Base-by-base conservation (phyloP, 2,888 invertebrate species). In the Chironomus riparius region DNA sequence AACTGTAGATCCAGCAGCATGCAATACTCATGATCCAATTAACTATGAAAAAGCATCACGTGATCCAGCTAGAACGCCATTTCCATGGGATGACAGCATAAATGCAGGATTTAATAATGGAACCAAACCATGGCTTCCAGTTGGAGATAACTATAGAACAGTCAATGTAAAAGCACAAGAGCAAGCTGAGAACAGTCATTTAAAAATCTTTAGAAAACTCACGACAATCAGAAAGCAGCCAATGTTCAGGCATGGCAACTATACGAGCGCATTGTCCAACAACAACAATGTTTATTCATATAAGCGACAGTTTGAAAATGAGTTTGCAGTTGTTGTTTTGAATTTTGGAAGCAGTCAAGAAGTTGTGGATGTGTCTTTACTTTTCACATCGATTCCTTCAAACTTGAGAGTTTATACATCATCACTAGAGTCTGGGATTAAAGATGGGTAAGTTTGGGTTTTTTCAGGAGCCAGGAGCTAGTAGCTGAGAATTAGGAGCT, bases 141-240 rank as follows among this genome's bases (percentile, higher is more conserved):
- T 92, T 1, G 86, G 90, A 22, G 81, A 81, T 0, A 88, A 89
- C 68, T 91, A 88, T 79, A 83, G 83, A 77, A 81, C 80, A 0
- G 82, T 88, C 1, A 92, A 92, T 80, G 87, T 91, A 0, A 83
- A 85, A 77, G 82, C 81, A 4, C 87, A 92, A 81, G 82, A 81
- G n/a, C 79, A 79, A 0, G 81, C 80, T 0, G 83, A 85, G 0
- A 83, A 85, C 13, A 90, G 90, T 18, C 89, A 91, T 80, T 85
- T 89, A 76, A 88, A 88, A 73, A 83, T 91, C 2, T 92, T 91
- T 80, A 87, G 88, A 79, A 82, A 85, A 1, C 80, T 92, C 47
- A 81, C 87, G 0, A 78, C 81, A 12, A 81, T 92, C 1, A 86
- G 91, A n/a, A 84, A 86, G 77, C 84, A 86, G 47, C 81, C 85